Base-by-base conservation (phyloP, 2,113 vertebrate species). In the Colinus virginianus region DNA sequence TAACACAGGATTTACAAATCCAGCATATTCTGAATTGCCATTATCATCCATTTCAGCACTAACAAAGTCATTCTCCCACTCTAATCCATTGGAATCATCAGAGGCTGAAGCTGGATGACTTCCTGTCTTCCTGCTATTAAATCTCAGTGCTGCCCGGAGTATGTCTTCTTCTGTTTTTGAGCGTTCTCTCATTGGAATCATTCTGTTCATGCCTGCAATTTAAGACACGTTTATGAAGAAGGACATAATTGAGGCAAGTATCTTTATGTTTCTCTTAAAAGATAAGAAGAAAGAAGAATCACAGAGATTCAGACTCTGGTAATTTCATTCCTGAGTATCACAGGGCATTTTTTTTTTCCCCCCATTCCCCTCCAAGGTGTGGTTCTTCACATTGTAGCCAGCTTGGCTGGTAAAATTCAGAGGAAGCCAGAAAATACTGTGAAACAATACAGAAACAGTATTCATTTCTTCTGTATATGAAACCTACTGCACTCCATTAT, bases 1-100 rank as follows among this genome's bases (percentile, higher is more conserved):
- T 66, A 99, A 93, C 16, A 99, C 98, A 4, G 99, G 99, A 69
- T 99, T 99, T 66, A 99, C 98, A 92, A 99, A 99, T 11, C 99
- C 99, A 3, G 98, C 98, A 4, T 98, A 99, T 66, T 99, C 98
- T 0, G 98, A 97, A 49, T 99, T 99, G 83, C 97, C 98, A 2
- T 97, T 98, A 38, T 99, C 98, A 42, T 99, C 99, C 76, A 98
- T 89, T 58, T 98, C 98, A 0, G 98, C 98, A 20, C 98, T 98
- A 34, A 99, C 98, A 81, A 99, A 99, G 94, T 99, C 99, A 22
- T 98, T 99, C 96, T 99, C 99, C 99, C 99, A 99, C 96, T 99
- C 99, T 70, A 99, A 97, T 2, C 98, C 98, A 1, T 98, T 98
- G 62, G 99, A 99, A 45, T 99, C 99, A 9, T 99, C 99, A 0